phyloP scores from a whole-genome alignment of 2,888 invertebrate species.

The Stenotaenia linearis region DNA sequence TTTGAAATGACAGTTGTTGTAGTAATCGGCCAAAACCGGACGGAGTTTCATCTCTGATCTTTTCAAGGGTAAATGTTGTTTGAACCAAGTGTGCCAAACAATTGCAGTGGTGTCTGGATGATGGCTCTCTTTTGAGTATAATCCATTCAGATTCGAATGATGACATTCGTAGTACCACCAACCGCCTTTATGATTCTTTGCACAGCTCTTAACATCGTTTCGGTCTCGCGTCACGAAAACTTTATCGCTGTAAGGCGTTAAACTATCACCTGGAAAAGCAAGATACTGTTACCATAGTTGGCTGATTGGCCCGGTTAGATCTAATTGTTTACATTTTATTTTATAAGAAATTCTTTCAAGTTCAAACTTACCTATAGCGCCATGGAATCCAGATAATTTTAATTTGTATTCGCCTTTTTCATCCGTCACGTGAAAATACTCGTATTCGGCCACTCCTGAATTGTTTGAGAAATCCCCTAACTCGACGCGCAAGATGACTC shows the following conservation, averaged over 20 bases:
- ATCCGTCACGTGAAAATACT: constrained; percentile 60
- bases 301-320: too few relatives aligned
- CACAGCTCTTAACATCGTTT: constrained; percentile 61
- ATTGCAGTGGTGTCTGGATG: background rate
- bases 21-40: constrained; percentile 38
- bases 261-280: constrained; percentile 55
- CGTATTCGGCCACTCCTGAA: constrained; percentile 57
- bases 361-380: constrained; percentile 52
- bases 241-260: constrained; percentile 63
- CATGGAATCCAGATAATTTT: constrained; percentile 58
- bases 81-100: background rate
- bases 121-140: constrained; percentile 51
- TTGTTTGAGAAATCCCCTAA: constrained; percentile 57
- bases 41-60: background rate
- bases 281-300: background rate
- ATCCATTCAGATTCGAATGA: constrained; percentile 61
- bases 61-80: background rate
- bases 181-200: constrained; percentile 60
- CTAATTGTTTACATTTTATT: too few relatives aligned
- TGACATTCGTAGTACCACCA: constrained; percentile 78
- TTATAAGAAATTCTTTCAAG: background rate
- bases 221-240: constrained; percentile 64
- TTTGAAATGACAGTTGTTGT: background rate
- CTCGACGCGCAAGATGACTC: constrained; percentile 56
- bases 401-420: constrained; percentile 61